Evolutionary conservation across 2,113 vertebrate species (phyloP).

Genomic region (Neolamprologus sp.): DNA sequence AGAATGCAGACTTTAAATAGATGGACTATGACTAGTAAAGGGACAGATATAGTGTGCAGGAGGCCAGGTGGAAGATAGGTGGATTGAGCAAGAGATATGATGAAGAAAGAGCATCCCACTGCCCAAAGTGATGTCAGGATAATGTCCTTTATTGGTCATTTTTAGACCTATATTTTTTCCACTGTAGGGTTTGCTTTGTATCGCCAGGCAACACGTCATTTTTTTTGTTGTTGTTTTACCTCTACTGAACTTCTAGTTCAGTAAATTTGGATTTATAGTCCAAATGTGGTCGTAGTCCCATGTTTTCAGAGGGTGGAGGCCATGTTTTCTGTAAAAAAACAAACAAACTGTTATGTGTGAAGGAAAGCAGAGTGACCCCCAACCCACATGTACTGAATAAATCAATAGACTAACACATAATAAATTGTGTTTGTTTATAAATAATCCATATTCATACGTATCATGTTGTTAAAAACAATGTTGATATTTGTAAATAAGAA

Average conservation of each 20-base stretch:
- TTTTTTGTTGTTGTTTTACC: neutral
- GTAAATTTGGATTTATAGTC: neutral
- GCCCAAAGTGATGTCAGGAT: accelerated
- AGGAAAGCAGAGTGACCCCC: neutral
- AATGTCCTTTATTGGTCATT: neutral
- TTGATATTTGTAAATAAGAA: neutral
- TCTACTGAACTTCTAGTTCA: neutral
- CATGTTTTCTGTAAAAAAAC: neutral
- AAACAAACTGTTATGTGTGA: neutral
- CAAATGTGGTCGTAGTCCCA: neutral
- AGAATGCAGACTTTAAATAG: neutral
- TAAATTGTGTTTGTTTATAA: neutral
- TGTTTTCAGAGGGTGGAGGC: neutral
- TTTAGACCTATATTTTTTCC: neutral
- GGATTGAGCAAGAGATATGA: neutral
- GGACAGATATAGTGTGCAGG: neutral
- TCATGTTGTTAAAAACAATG: neutral
- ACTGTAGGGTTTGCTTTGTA: neutral
- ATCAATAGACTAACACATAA: accelerated
- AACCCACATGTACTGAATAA: neutral
- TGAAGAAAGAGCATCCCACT: neutral
- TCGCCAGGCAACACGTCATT: neutral
- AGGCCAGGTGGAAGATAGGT: neutral
- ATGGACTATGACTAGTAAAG: neutral
- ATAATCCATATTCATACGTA: neutral